Conservation (phyloP, 2,888 invertebrate species). For the Coelogynopora nodosa region DNA sequence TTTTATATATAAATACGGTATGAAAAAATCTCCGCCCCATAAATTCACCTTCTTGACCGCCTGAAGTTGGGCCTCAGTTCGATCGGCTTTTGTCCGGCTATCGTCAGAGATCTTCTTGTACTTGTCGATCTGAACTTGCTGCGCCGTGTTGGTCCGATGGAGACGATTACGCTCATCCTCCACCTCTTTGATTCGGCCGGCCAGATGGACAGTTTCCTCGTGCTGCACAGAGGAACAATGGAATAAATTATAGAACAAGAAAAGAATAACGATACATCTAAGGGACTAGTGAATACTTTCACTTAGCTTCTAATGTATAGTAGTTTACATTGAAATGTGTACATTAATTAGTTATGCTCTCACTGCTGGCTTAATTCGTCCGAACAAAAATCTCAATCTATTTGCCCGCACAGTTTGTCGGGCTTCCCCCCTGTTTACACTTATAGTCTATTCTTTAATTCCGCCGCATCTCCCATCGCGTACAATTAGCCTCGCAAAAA, state of each 20-base stretch:
- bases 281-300: too few species aligned
- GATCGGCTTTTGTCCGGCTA: slow-evolving; percentile 57
- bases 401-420: too few species aligned
- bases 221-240: slow-evolving; percentile 51
- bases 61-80: slow-evolving; percentile 55
- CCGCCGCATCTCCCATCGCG: too few species aligned
- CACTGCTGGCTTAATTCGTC: too few species aligned
- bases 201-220: slow-evolving; percentile 56
- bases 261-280: not conserved
- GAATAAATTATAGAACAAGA: not conserved
- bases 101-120: slow-evolving; percentile 60
- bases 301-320: too few species aligned
- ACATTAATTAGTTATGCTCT: too few species aligned
- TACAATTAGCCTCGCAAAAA: too few species aligned
- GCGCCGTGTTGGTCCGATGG: slow-evolving; percentile 54
- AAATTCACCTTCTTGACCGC: slow-evolving; percentile 54
- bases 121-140: slow-evolving; percentile 61
- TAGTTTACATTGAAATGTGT: too few species aligned
- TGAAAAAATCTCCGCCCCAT: not conserved
- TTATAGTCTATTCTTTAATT: too few species aligned
- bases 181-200: slow-evolving; percentile 56
- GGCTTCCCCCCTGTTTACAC: too few species aligned
- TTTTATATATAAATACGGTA: too few species aligned
- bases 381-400: too few species aligned
- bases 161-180: slow-evolving; percentile 61